phyloP scores from a whole-genome alignment of 2,113 vertebrate genomes.

The Bubo scandiacus region DNA sequence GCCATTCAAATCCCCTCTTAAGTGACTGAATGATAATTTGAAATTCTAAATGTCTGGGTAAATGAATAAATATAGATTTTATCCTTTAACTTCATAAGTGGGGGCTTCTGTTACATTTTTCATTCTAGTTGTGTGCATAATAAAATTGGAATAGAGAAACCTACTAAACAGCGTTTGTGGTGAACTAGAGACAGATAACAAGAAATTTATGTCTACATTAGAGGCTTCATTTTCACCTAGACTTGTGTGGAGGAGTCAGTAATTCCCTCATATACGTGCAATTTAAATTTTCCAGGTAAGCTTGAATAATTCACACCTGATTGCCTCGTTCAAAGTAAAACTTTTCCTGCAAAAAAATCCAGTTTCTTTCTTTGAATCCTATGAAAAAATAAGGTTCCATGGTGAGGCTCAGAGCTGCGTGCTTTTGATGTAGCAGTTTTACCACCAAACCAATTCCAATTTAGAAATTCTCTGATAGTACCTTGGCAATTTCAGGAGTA shows the following conservation, averaged over 20 bases:
- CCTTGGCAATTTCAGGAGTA: background rate
- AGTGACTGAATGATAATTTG: background rate
- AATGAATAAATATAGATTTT: background rate
- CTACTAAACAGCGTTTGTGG: background rate
- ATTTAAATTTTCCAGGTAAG: background rate
- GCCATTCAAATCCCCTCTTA: background rate
- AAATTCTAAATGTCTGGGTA: background rate
- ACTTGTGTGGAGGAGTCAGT: background rate
- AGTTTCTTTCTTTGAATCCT: background rate
- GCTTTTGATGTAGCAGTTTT: background rate
- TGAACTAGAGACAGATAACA: background rate
- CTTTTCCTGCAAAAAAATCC: background rate
- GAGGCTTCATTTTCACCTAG: background rate
- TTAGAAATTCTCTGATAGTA: background rate
- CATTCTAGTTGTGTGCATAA: background rate
- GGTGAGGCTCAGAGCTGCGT: background rate
- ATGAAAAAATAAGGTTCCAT: background rate
- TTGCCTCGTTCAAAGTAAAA: background rate
- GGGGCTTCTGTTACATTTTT: background rate
- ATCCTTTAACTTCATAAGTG: background rate
- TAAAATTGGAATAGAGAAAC: background rate
- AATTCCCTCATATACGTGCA: background rate
- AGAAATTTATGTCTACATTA: background rate
- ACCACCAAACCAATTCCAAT: background rate
- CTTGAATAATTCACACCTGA: background rate